Evolutionary conservation across 2,888 invertebrate genomes (phyloP).

Genomic region (Synanthedon vespiformis): DNA sequence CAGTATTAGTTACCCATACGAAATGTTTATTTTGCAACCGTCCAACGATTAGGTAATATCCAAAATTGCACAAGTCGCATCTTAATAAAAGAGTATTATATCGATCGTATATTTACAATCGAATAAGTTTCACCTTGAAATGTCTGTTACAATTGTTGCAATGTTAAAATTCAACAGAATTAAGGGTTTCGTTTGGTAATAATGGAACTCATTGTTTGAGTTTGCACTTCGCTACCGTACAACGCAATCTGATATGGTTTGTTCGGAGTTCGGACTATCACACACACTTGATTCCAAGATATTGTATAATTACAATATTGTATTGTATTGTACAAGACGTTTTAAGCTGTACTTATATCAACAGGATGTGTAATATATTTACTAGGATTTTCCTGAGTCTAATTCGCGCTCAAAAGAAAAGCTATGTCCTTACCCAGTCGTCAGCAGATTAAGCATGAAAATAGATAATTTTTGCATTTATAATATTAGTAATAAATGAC

Average conservation of each 20-base stretch:
- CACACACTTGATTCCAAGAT: neutral
- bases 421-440: too few species aligned
- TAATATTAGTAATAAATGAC: too few species aligned
- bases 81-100: neutral
- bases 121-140: slow-evolving; percentile 1
- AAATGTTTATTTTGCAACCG: too few species aligned
- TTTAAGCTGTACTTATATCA: too few species aligned
- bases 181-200: slow-evolving; percentile 12
- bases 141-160: slow-evolving; percentile 21
- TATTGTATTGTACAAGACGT: too few species aligned
- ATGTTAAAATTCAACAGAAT: slow-evolving; percentile 26
- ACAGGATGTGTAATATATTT: too few species aligned
- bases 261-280: neutral
- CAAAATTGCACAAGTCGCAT: neutral
- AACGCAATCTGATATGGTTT: neutral
- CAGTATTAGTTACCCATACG: too few species aligned
- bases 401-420: too few species aligned
- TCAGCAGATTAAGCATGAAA: too few species aligned
- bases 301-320: neutral
- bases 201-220: neutral
- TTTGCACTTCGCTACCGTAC: neutral
- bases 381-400: too few species aligned
- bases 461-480: too few species aligned
- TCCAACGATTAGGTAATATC: too few species aligned
- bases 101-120: neutral